Base-by-base conservation (phyloP, 1,140 invertebrate genomes). In the Kradibia gibbosae region DNA sequence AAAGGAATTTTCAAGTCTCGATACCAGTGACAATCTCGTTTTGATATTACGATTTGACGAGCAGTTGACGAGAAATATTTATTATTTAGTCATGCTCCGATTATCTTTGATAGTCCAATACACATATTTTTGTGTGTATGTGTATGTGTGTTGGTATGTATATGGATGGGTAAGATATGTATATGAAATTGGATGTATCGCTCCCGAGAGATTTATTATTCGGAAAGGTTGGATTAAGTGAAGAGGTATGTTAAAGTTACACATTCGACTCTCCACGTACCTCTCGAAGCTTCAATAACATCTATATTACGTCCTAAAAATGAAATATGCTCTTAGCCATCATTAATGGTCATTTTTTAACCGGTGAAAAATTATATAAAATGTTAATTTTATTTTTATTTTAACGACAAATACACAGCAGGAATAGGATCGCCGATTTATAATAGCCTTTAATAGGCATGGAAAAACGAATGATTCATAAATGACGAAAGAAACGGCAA, bases 171-270 rank as follows among this genome's bases (percentile, higher is more conserved):
- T n/a, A n/a, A n/a, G n/a, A n/a, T n/a, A n/a, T n/a, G n/a, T n/a
- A n/a, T 85, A 39, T 1, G 22, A 4, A 48, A 48, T 48, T 3
- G 5, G 20, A 10, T 67, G n/a, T 20, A 42, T 75, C 84, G 84
- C 83, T 85, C 81, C 82, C 73, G 83, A 65, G 70, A 82, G 79
- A 83, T 84, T 87, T 85, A 84, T 86, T 89, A 89, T 90, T 90
- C 89, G 88, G 89, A 91, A 91, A 91, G 89, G 88, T 90, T 89
- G 89, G 83, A 39, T 22, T 17, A 42, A 67, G 28, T 10, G 2
- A 15, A 4, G 31, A 62, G 13, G 15, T 17, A n/a, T 20, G 22
- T n/a, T n/a, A 11, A n/a, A 55, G 22, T n/a, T n/a, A n/a, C 53
- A 3, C 22, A 85, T 85, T 85, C 83, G 84, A 86, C 83, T 83